Evolutionary conservation across 2,797 vertebrate species (phyloP).

Genomic region (Myotis findleyi): DNA sequence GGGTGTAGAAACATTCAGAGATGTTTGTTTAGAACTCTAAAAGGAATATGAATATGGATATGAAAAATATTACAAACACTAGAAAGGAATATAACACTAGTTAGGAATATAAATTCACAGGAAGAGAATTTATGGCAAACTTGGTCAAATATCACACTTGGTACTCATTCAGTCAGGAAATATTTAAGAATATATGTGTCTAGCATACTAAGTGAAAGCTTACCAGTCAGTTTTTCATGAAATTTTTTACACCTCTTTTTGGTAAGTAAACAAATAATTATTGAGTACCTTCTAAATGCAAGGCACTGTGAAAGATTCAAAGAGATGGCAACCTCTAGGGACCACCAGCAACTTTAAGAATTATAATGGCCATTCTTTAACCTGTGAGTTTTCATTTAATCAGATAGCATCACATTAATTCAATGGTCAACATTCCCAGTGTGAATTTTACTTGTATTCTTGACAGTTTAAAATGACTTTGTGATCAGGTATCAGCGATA

Average conservation of each 20-base stretch:
- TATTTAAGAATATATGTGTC: not conserved
- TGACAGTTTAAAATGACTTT: conserved; percentile 20
- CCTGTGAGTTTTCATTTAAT: conserved; percentile 14
- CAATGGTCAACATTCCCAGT: not conserved
- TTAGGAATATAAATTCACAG: not conserved
- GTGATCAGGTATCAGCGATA: not conserved
- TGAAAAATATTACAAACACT: not conserved
- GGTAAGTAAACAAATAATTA: conserved; percentile 32
- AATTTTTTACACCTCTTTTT: conserved; percentile 5
- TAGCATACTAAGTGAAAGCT: not conserved
- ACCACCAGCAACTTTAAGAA: not conserved
- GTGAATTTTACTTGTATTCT: not conserved
- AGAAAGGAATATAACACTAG: not conserved
- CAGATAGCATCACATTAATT: not conserved
- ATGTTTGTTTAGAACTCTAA: not conserved
- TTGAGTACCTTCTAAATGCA: conserved; percentile 16
- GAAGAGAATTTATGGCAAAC: not conserved
- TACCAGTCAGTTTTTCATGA: not conserved
- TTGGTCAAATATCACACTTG: not conserved
- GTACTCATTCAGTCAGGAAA: not conserved
- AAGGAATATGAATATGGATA: not conserved
- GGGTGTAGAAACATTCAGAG: not conserved
- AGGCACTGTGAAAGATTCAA: not conserved
- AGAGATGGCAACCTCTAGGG: not conserved
- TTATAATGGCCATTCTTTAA: not conserved